Base-by-base conservation (phyloP, 2,888 invertebrate genomes). In the Sarcophaga subvicina region DNA sequence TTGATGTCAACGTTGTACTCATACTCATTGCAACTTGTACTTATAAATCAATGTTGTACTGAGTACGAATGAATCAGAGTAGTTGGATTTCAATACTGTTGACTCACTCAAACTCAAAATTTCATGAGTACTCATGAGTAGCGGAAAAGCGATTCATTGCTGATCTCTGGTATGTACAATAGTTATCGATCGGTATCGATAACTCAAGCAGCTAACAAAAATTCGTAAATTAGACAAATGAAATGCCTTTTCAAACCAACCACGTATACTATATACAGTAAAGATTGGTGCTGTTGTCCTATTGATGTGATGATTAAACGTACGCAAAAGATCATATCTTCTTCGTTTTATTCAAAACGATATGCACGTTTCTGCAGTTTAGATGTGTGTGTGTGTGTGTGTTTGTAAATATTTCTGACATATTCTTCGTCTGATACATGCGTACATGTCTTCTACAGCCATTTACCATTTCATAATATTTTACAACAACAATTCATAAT, bases 241-340 rank as follows among this genome's bases (percentile, higher is more conserved):
- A 1, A 47, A 11, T 12, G 17, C 64, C 72, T 84, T 69, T 2
- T 60, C 20, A 80, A 80, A 60, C 47, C 4, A 66, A 60, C 84
- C 60, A 1, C 76, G 37, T 62, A 70, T n/a, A 12, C 10, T 22
- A 22, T 22, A 10, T n/a, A 64, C 11, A 37, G 63, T 22, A 67
- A 49, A 71, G 37, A 17, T 81, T 81, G 67, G 67, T 81, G 72
- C 37, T 77, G 62, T 71, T 66, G 4, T 17, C n/a, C 0, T 75
- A 54, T 14, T 72, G 62, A 5, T 69, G 47, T 62, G 22, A 45
- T 80, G 67, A 60, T 79, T 72, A 78, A 62, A 75, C 60, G 64
- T 83, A 78, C 75, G 83, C 83, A 78, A 83, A 83, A 83, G 86
- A 87, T 87, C 78, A 73, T 87, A 87, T 87, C 83, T 87, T 78